Percentiles rank a stretch among this genome's conserved stretches.
phyloP scores from a whole-genome alignment of 2,888 invertebrate genomes.

The Pimpla rufipes region DNA sequence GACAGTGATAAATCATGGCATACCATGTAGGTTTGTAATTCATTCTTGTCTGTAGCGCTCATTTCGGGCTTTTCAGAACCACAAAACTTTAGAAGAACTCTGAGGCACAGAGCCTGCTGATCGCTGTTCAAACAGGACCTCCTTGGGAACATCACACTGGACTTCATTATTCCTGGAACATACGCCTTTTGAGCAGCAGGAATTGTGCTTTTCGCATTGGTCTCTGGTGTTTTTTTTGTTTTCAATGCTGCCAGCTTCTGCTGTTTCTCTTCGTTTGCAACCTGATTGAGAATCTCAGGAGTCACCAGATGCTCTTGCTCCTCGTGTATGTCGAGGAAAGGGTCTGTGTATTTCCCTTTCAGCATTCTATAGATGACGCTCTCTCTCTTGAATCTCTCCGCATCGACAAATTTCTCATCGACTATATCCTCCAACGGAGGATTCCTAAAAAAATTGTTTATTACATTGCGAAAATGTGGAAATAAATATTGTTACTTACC shows the following conservation, averaged over 20 bases:
- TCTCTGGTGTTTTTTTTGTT: neutral
- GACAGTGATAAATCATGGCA: too few species aligned
- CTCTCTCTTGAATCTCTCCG: slow-evolving; percentile 77
- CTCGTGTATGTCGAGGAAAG: slow-evolving; percentile 74
- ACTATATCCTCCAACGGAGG: slow-evolving; percentile 78
- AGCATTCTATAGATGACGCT: slow-evolving; percentile 78
- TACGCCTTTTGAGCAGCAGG: slow-evolving; percentile 63
- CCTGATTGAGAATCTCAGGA: slow-evolving; percentile 49
- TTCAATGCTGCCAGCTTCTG: neutral
- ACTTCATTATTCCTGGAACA: slow-evolving; percentile 74
- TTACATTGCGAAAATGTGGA: slow-evolving; percentile 2
- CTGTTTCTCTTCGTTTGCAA: neutral
- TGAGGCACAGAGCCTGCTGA: slow-evolving; percentile 75
- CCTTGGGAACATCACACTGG: slow-evolving; percentile 69
- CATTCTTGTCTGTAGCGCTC: slow-evolving; percentile 66
- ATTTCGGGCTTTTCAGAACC: slow-evolving; percentile 68
- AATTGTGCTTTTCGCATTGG: neutral
- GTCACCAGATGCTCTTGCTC: slow-evolving; percentile 69
- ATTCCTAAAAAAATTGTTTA: slow-evolving; percentile 71
- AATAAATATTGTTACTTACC: slow-evolving; percentile 71
- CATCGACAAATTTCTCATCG: slow-evolving; percentile 77
- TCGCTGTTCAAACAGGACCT: slow-evolving; percentile 67
- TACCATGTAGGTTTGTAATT: slow-evolving; percentile 75
- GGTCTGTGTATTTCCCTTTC: slow-evolving; percentile 76
- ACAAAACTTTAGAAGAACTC: slow-evolving; percentile 73